These are phyloP conservation scores for Variabilichromis moorii DNA, from an alignment of 2,113 vertebrate species.

Conservation along the genomic window DNA sequence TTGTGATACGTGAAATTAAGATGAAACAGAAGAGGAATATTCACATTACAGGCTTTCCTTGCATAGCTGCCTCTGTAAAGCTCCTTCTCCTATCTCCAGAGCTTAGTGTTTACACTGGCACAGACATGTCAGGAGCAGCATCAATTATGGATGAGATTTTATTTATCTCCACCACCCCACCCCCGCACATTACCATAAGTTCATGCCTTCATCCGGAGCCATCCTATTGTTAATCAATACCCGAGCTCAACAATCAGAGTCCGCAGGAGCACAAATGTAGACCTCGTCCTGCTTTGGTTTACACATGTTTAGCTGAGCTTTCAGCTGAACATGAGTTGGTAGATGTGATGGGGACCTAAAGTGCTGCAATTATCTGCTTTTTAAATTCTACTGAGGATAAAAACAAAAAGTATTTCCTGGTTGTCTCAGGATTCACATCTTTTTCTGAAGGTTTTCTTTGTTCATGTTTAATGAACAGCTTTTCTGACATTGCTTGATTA, in stretches of 20 bases:
- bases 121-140: constrained; percentile 13
- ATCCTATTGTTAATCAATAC: constrained; percentile 23
- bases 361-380: not conserved
- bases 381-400: not conserved
- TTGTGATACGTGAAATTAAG: not conserved
- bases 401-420: not conserved
- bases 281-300: not conserved
- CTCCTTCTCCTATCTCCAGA: not conserved
- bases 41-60: not conserved
- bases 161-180: not conserved
- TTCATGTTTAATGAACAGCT: not conserved
- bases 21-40: not conserved
- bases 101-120: constrained; percentile 1
- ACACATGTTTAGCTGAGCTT: not conserved
- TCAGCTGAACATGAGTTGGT: not conserved
- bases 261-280: not conserved
- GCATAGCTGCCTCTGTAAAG: constrained; percentile 4
- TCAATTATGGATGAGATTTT: constrained; percentile 52
- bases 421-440: not conserved
- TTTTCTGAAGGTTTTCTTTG: not conserved
- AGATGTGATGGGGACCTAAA: not conserved
- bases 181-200: not conserved
- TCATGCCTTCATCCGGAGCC: constrained; percentile 13
- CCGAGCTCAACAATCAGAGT: not conserved
- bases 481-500: not conserved